These are phyloP conservation scores for Ispidina lecontei DNA, from an alignment of 2,797 vertebrate genomes.

Conservation along the genomic window DNA sequence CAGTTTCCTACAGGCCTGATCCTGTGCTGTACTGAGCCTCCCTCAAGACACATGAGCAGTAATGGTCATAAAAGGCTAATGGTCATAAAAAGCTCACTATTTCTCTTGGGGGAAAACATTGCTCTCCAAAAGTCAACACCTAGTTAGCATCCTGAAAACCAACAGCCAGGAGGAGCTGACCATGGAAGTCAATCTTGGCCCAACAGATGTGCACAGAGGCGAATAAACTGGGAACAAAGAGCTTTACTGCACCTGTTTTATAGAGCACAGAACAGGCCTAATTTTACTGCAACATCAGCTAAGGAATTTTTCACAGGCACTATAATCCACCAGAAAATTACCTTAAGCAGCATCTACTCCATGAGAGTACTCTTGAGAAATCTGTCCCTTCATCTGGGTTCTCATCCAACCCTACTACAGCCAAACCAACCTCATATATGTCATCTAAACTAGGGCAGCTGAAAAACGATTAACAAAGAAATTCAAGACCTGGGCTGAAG, in stretches of 20 bases:
- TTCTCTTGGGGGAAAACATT: neutral
- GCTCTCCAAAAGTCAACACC: constrained; percentile 17
- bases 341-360: constrained; percentile 45
- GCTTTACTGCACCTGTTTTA: constrained; percentile 65
- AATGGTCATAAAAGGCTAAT: neutral
- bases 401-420: neutral
- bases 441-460: neutral
- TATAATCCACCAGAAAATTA: constrained; percentile 62
- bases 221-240: neutral
- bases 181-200: neutral
- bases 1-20: neutral
- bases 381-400: constrained; percentile 27
- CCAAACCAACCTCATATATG: neutral
- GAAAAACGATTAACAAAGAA: neutral
- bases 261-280: neutral
- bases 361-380: constrained; percentile 49
- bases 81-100: neutral
- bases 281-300: constrained; percentile 17
- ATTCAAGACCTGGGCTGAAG: constrained; percentile 26
- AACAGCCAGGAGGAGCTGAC: neutral
- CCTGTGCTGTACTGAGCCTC: neutral
- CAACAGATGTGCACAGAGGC: constrained; percentile 5
- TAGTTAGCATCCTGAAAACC: constrained; percentile 15
- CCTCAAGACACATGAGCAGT: accelerated
- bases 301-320: constrained; percentile 64